Evolutionary conservation across 2,888 invertebrate genomes (phyloP).

Genomic region (Stegophylla sp.): DNA sequence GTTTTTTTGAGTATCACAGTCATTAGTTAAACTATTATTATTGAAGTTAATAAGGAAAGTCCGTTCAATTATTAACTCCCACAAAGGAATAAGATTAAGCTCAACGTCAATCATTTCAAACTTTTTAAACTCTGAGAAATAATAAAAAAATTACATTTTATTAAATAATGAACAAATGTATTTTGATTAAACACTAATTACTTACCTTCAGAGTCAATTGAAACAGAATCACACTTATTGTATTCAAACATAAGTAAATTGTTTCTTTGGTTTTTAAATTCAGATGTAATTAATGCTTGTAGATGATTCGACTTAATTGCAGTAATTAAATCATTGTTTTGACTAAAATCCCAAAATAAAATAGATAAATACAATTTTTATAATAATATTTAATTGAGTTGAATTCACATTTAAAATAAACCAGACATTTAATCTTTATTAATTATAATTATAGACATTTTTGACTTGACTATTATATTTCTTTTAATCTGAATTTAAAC

Average conservation of each 20-base stretch:
- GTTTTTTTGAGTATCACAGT: background rate
- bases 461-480: too few relatives aligned
- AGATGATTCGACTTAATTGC: conserved; percentile 18
- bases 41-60: background rate
- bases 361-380: too few relatives aligned
- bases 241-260: conserved; percentile 18
- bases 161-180: background rate
- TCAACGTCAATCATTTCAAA: conserved; percentile 27
- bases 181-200: background rate
- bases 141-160: background rate
- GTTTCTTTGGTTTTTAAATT: conserved; percentile 32
- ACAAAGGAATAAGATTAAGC: conserved; percentile 42
- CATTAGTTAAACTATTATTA: background rate
- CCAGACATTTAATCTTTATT: too few relatives aligned
- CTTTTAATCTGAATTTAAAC: too few relatives aligned
- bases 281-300: conserved; percentile 1
- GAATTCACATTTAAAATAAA: too few relatives aligned
- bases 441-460: too few relatives aligned
- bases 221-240: background rate
- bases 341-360: conserved; percentile 1
- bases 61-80: conserved; percentile 45
- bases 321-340: conserved; percentile 22
- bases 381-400: background rate
- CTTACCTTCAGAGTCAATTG: conserved; percentile 2
- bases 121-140: background rate